Percentiles rank a stretch among this genome's conserved stretches.
phyloP scores from a whole-genome alignment of 2,797 vertebrate species.

The Toxotes lorentzi region DNA sequence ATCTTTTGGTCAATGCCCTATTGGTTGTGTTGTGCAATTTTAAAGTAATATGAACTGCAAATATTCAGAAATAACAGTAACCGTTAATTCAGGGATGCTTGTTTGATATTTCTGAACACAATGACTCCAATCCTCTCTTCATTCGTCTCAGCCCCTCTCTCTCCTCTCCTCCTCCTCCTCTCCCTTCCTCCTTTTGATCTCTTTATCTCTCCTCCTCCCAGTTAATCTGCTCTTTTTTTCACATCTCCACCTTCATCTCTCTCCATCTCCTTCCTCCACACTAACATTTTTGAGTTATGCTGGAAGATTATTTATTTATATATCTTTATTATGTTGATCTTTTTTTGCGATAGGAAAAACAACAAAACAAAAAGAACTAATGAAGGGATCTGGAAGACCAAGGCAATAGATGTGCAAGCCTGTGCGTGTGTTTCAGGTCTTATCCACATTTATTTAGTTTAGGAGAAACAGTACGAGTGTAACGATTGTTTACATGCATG shows the following conservation, averaged over 20 bases:
- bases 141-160: conserved; percentile 8
- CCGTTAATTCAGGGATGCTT: no score
- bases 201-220: conserved; percentile 31
- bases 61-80: not conserved
- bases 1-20: no score
- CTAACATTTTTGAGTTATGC: conserved; percentile 1
- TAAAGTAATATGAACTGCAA: not conserved
- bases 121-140: not conserved
- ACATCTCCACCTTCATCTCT: conserved; percentile 2
- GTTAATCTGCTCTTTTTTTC: conserved; percentile 37
- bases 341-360: no score
- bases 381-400: not conserved
- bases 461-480: conserved; percentile 11
- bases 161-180: not conserved
- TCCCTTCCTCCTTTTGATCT: conserved; percentile 29
- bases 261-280: not conserved
- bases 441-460: conserved; percentile 15
- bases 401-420: not conserved
- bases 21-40: no score
- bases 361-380: not conserved
- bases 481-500: not conserved
- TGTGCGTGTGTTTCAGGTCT: not conserved
- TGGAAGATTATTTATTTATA: not conserved
- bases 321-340: not conserved
- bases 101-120: not conserved